Conservation (phyloP, 2,888 invertebrate species). For the Stictocephala bisonia region DNA sequence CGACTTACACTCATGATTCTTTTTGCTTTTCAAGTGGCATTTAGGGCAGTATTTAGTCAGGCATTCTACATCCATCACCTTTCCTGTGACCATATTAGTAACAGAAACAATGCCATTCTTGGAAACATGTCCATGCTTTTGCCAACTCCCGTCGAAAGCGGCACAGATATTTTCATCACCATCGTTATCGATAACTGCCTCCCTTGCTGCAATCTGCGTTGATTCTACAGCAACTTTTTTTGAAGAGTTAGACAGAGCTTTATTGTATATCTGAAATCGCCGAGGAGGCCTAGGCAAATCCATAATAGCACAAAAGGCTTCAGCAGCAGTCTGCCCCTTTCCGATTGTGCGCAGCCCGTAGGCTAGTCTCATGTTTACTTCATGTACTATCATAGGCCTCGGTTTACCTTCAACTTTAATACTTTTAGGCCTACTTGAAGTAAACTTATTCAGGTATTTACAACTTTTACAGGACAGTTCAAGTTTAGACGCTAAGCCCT, state of each 20-base stretch:
- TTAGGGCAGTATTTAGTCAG: conserved; percentile 31
- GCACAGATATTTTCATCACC: conserved; percentile 7
- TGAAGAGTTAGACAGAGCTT: conserved; percentile 15
- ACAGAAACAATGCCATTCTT: conserved; percentile 50
- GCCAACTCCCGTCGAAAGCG: conserved; percentile 51
- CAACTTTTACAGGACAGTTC: conserved; percentile 4
- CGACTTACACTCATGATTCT: conserved; percentile 34
- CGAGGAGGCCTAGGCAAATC: conserved; percentile 24
- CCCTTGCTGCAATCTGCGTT: conserved; percentile 24
- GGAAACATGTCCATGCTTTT: conserved; percentile 49
- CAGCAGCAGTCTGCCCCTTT: conserved; percentile 21
- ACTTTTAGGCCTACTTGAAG: conserved; percentile 1
- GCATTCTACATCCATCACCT: conserved; percentile 47
- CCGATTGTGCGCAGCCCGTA: conserved; percentile 1
- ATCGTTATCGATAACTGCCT: conserved; percentile 21
- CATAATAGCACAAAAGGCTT: conserved; percentile 23
- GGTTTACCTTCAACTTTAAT: not conserved
- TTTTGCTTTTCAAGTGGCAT: conserved; percentile 29
- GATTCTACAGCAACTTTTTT: conserved; percentile 20
- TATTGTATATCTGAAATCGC: conserved; percentile 27
- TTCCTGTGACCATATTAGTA: conserved; percentile 47
- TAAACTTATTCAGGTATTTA: not conserved
- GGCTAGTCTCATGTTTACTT: not conserved
- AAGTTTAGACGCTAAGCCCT: not conserved
- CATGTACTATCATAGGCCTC: conserved; percentile 7